These are phyloP conservation scores for Malurus leucopterus DNA, from an alignment of 2,797 vertebrate species.

Conservation along the genomic window DNA sequence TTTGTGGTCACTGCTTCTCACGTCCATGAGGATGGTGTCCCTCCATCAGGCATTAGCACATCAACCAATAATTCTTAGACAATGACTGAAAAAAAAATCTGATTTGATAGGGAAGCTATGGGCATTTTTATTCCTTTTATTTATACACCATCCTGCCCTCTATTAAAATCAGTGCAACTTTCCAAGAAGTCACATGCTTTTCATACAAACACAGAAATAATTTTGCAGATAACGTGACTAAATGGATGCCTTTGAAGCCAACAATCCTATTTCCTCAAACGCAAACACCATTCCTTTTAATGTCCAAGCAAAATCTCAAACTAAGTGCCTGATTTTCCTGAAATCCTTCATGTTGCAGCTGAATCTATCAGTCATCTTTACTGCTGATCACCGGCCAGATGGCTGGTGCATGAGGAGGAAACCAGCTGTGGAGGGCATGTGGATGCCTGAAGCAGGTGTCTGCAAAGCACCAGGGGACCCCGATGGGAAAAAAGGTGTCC, in stretches of 20 bases:
- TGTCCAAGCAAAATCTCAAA: background rate
- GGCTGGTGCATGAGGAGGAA: background rate
- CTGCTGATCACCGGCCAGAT: background rate
- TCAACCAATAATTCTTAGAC: background rate
- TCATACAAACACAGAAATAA: background rate
- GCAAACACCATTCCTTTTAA: background rate
- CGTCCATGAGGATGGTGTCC: rapidly evolving
- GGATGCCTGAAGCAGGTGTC: background rate
- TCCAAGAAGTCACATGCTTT: background rate
- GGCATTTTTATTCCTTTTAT: background rate
- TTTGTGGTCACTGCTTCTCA: background rate
- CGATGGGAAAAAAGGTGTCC: background rate
- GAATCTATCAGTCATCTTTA: rapidly evolving
- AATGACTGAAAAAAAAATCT: background rate
- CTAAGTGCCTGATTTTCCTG: background rate
- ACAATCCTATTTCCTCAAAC: background rate
- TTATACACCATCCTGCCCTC: background rate
- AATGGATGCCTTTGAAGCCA: slow-evolving; percentile 4
- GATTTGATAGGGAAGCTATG: background rate
- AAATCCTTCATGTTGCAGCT: background rate
- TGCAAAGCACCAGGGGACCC: background rate
- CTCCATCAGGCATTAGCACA: background rate
- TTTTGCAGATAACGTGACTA: background rate
- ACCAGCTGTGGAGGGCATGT: background rate
- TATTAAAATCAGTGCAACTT: background rate